Base-by-base conservation (phyloP, 2,888 invertebrate genomes). In the Baronia brevicornis region DNA sequence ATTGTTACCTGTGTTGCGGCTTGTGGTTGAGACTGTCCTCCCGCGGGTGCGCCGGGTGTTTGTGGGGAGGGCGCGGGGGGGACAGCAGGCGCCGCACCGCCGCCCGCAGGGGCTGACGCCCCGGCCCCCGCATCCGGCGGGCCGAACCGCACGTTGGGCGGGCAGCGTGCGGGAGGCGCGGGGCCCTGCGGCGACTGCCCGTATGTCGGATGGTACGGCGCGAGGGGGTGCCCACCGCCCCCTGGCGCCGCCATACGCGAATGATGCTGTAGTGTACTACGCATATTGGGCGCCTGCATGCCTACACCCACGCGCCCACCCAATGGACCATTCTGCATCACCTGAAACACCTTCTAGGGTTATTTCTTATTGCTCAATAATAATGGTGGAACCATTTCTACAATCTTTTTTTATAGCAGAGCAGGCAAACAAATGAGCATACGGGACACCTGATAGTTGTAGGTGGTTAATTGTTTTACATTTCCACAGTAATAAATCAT, bases 251-350 rank as follows among this genome's bases (percentile, higher is more conserved):
- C 54, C 75, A 87, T 86, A 28, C 86, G 61, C 74, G 39, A 84
- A 72, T 44, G 87, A 78, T 60, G 87, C 84, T 67, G 89, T 48
- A 89, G 84, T 38, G 88, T 87, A 51, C 77, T 82, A 52, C 61
- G 87, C 69, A 62, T 79, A 67, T 67, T 72, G 41, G 74, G 71
- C 36, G 49, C 67, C 38, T 46, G 54, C 46, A 52, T 48, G 24
- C 51, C 60, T 20, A 63, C 68, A 30, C 84, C 75, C 38, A 78
- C 79, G 46, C 86, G 80, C 48, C 87, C 68, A 64, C 86, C 91
- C 67, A 93, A 85, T 0, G 94, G 93, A 1, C 94, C 94, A 64
- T 94, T 94, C 64, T 91, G 92, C 87, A 93, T 88, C 35, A 84
- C 84, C 80, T 88, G 77, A 8, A 60, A 54, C 35, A 35, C 29